Evolutionary conservation across 2,113 vertebrate species (phyloP), one percentile per base, ranked within the genome.

Genomic region (Tichodroma muraria): DNA sequence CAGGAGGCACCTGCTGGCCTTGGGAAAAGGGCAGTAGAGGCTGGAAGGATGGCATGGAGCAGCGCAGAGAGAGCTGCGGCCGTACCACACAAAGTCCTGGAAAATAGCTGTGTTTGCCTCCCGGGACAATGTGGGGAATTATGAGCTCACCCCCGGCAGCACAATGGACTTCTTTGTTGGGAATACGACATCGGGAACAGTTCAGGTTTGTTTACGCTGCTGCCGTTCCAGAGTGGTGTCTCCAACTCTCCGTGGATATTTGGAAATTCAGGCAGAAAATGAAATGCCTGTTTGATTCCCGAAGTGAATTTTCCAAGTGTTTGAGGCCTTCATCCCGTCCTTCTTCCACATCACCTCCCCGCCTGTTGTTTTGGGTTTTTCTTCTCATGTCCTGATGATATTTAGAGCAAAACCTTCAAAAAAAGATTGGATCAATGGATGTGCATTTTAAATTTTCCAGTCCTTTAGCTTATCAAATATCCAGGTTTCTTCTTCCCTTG

Each of bases 161-260:
- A 92, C 85, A 94, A 79, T 27, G 79, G 69, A 2, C 2, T 14
- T 16, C 91, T 87, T 91, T 96, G 93, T 91, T 24, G 45, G 33
- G 72, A 93, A 61, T 56, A 11, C 59, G 15, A 76, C 92, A 25
- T 52, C 9, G 83, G 93, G 82, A 92, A 87, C 63, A 40, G 52
- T 24, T 85, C 57, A 35, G 68, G 71, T 92, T 68, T 97, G 91
- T 97, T 97, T 93, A 79, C 91, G 0, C 77, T 30, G 54, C 30
- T 63, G 66, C 19, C 20, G 37, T 61, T 93, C 70, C 27, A 0
- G 2, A 66, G 84, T 15, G 88, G 87, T 37, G 84, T 71, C 82
- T 88, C 85, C 61, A 60, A 17, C 72, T 33, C 50, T 52, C 73
- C 31, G 0, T 22, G 87, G 88, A 2, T 85, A 28, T 95, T 75